Conservation (phyloP, 2,888 invertebrate species). For the Ectropis crepuscularia region DNA sequence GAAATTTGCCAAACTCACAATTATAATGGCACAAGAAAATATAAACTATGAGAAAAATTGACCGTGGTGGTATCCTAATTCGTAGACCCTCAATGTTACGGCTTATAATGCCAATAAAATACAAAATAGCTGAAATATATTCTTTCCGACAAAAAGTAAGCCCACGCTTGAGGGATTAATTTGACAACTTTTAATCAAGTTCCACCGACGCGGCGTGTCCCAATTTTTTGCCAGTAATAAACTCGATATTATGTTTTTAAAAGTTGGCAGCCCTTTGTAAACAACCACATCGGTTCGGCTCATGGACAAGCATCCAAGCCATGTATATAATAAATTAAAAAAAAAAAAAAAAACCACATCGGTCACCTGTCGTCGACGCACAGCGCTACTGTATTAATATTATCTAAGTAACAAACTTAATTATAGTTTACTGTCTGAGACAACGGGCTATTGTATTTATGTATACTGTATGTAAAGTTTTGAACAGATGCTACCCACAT, state of each 20-base stretch:
- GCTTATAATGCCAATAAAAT: too few relatives aligned
- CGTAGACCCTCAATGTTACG: too few relatives aligned
- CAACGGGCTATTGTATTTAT: slow-evolving; percentile 7
- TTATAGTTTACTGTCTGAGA: slow-evolving; percentile 15
- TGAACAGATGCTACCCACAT: slow-evolving; percentile 23
- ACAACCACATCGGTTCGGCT: slow-evolving; percentile 31
- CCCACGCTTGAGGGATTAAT: slow-evolving; percentile 19
- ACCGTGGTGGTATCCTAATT: too few relatives aligned
- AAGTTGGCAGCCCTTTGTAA: slow-evolving; percentile 33
- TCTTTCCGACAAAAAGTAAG: slow-evolving; percentile 3
- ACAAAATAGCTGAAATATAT: background rate
- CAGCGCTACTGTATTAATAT: slow-evolving; percentile 15
- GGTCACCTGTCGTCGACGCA: slow-evolving; percentile 23
- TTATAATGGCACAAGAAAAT: too few relatives aligned
- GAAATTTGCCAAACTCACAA: too few relatives aligned
- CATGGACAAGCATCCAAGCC: too few relatives aligned
- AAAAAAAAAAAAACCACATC: slow-evolving; percentile 30
- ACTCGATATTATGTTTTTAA: slow-evolving; percentile 20
- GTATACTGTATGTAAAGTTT: background rate
- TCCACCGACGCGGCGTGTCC: slow-evolving; percentile 11
- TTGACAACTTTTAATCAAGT: slow-evolving; percentile 30
- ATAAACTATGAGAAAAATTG: too few relatives aligned
- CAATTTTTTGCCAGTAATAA: slow-evolving; percentile 19
- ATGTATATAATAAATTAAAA: too few relatives aligned
- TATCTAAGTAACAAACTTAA: slow-evolving; percentile 15